These are phyloP conservation scores for Carpatolechia fugitivella DNA, from an alignment of 2,888 invertebrate species.

Conservation along the genomic window DNA sequence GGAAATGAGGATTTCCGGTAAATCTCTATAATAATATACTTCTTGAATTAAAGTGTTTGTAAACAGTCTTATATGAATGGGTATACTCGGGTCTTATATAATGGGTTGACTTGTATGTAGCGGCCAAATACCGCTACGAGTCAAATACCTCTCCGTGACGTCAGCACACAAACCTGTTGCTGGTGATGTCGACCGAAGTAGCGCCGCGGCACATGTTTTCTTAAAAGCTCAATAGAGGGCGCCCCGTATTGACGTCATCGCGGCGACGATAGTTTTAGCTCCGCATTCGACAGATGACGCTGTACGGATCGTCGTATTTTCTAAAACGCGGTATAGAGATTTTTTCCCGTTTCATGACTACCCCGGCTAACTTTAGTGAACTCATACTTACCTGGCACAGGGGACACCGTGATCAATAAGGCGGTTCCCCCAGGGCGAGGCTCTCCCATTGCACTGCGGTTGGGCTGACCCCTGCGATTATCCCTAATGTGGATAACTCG, in stretches of 20 bases:
- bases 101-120: not conserved
- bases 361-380: not conserved
- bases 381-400: conserved; percentile 16
- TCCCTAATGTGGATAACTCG: conserved; percentile 18
- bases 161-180: conserved; percentile 11
- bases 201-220: not conserved
- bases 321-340: conserved; percentile 6
- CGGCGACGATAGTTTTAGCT: not conserved
- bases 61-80: conserved; percentile 5
- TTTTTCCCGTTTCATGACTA: not conserved
- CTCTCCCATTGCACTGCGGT: conserved; percentile 15
- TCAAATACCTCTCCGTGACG: conserved; percentile 5
- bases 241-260: not conserved
- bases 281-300: conserved; percentile 1
- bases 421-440: conserved; percentile 18
- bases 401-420: conserved; percentile 16
- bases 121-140: conserved; percentile 5
- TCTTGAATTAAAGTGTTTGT: not conserved
- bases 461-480: conserved; percentile 16
- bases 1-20: not conserved
- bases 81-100: conserved; percentile 5
- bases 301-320: not conserved
- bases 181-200: not conserved
- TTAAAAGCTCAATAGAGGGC: not conserved
- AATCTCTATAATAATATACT: not conserved